A percentile compares a stretch with the other conserved stretches of the same genome.
Evolutionary conservation across 2,113 vertebrate species (phyloP).

Genomic region (Arvicanthis niloticus): DNA sequence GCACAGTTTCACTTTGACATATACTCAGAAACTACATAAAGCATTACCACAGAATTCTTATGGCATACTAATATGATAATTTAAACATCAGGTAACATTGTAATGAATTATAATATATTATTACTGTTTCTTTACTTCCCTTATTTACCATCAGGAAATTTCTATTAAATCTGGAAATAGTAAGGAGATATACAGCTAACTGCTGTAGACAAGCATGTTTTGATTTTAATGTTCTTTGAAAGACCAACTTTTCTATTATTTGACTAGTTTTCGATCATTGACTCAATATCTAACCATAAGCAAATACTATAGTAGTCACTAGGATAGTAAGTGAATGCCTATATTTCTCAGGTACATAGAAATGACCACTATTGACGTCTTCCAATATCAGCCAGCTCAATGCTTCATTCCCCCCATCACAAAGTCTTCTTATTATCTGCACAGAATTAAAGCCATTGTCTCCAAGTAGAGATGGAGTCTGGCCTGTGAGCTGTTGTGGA

Average conservation of each 20-base stretch:
- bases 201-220: not conserved
- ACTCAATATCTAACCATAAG: not conserved
- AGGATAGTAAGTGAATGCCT: not conserved
- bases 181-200: constrained; percentile 4
- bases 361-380: not conserved
- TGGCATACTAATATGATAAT: not conserved
- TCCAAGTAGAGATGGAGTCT: not conserved
- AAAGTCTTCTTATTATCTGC: not conserved
- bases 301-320: not conserved
- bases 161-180: not conserved
- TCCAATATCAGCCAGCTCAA: not conserved
- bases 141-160: constrained; percentile 23
- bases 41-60: not conserved
- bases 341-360: not conserved
- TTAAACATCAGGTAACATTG: not conserved
- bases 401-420: not conserved
- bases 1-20: not conserved
- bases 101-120: not conserved
- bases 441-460: not conserved
- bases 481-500: accelerated
- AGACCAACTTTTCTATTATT: not conserved
- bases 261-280: not conserved
- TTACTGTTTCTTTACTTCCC: not conserved
- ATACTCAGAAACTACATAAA: not conserved
- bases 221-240: not conserved